A percentile compares a stretch with the other conserved stretches of the same genome.
Conservation (phyloP, 2,888 invertebrate species). For the Dendrolimus houi region DNA sequence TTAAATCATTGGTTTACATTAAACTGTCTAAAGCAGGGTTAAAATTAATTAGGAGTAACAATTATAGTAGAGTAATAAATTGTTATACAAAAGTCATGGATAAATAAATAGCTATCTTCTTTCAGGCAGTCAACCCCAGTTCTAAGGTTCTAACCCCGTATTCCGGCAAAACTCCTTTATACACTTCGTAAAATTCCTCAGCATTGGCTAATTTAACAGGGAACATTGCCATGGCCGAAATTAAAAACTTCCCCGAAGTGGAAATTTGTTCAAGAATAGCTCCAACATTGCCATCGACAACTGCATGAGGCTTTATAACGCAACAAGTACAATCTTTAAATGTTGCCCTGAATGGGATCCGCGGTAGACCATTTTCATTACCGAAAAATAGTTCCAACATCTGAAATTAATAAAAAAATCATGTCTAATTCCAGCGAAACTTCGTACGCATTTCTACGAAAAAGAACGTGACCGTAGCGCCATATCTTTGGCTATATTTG, state of each 20-base stretch:
- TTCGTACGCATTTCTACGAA: neutral
- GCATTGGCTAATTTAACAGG: constrained; percentile 86
- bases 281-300: constrained; percentile 84
- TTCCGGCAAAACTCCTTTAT: constrained; percentile 89
- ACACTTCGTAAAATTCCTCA: constrained; percentile 93
- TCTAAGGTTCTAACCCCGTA: constrained; percentile 74
- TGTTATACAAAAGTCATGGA: neutral
- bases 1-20: too few relatives aligned
- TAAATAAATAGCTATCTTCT: too few relatives aligned
- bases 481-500: too few relatives aligned
- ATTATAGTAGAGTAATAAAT: neutral
- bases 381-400: constrained; percentile 55
- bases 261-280: constrained; percentile 84
- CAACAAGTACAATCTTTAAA: constrained; percentile 83
- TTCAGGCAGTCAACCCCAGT: too few relatives aligned
- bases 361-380: constrained; percentile 38
- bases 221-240: constrained; percentile 89
- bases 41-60: neutral
- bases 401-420: constrained; percentile 23
- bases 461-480: too few relatives aligned
- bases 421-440: neutral
- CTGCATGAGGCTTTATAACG: constrained; percentile 92
- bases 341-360: constrained; percentile 67
- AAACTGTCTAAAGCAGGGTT: too few relatives aligned
- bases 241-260: constrained; percentile 80